A percentile compares a stretch with the other conserved stretches of the same genome.
phyloP scores from a whole-genome alignment of 1,140 invertebrate genomes.

The Drosophila triauraria region DNA sequence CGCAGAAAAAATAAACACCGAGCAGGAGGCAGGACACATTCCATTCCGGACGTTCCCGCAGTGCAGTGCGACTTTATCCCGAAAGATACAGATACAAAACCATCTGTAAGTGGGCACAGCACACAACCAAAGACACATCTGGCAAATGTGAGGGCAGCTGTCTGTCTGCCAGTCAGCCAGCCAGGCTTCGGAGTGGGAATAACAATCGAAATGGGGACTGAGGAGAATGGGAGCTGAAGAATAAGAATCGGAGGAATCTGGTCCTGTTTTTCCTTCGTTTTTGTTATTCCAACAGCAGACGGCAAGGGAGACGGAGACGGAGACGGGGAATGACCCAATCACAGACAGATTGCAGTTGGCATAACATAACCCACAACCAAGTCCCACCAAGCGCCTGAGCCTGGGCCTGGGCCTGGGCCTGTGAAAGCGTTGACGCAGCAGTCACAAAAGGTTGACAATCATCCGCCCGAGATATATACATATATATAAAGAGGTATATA shows the following conservation, averaged over 20 bases:
- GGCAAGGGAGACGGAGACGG: neutral
- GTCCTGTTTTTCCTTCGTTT: constrained; percentile 15
- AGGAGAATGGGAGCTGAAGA: neutral
- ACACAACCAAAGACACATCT: constrained; percentile 44
- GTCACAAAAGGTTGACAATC: constrained; percentile 41
- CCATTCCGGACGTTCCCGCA: constrained; percentile 14
- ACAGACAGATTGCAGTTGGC: constrained; percentile 60
- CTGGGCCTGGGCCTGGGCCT: too few species aligned
- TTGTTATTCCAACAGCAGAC: constrained; percentile 11
- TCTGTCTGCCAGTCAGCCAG: constrained; percentile 40
- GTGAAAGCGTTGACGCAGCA: constrained; percentile 38
- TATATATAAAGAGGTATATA: neutral
- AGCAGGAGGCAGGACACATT: neutral
- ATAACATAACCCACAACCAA: constrained; percentile 58
- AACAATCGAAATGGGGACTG: constrained; percentile 5
- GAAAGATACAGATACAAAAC: constrained; percentile 59
- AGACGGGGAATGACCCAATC: constrained; percentile 10
- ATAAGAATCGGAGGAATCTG: constrained; percentile 11
- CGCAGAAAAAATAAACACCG: constrained; percentile 34
- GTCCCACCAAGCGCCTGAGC: constrained; percentile 5
- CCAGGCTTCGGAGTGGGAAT: constrained; percentile 2
- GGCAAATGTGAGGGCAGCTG: constrained; percentile 77
- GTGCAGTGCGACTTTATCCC: constrained; percentile 27
- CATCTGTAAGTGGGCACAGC: constrained; percentile 52
- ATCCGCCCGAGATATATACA: constrained; percentile 17